phyloP scores from a whole-genome alignment of 2,113 vertebrate genomes.

The Cyanistes caeruleus region DNA sequence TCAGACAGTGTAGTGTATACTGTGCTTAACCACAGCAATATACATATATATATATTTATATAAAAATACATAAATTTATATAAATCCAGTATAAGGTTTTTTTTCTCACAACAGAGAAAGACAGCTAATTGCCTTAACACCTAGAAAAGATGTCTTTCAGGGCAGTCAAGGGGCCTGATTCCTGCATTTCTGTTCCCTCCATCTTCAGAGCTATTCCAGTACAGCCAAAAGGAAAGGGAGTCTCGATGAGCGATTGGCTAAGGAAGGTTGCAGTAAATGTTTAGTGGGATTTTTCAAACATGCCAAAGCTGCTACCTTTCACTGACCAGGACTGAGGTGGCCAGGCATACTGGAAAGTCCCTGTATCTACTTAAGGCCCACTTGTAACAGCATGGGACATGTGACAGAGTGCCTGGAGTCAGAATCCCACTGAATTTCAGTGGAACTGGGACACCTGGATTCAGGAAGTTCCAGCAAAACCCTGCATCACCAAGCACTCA shows the following conservation, averaged over 20 bases:
- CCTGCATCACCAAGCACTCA: accelerated
- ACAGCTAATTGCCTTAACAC: not conserved
- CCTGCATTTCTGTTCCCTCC: not conserved
- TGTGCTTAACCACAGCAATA: not conserved
- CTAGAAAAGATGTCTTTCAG: not conserved
- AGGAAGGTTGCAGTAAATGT: not conserved
- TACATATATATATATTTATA: not conserved
- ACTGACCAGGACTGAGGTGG: not conserved
- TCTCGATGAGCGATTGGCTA: not conserved
- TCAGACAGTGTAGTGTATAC: not conserved
- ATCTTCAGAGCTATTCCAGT: not conserved
- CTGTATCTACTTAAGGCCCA: not conserved
- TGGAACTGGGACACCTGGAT: not conserved
- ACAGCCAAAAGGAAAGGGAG: not conserved
- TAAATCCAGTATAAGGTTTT: not conserved
- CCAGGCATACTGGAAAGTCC: not conserved
- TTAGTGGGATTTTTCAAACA: not conserved
- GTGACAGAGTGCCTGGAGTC: not conserved
- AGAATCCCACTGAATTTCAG: not conserved
- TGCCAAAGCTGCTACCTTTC: not conserved
- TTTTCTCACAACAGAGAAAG: not conserved
- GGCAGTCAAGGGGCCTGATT: not conserved
- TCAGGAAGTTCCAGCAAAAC: not conserved
- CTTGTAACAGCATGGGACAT: not conserved
- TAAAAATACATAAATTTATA: not conserved